A percentile compares a stretch with the other conserved stretches of the same genome.
Conservation (phyloP, 1,140 invertebrate genomes). For the Apocrypta bakeri region DNA sequence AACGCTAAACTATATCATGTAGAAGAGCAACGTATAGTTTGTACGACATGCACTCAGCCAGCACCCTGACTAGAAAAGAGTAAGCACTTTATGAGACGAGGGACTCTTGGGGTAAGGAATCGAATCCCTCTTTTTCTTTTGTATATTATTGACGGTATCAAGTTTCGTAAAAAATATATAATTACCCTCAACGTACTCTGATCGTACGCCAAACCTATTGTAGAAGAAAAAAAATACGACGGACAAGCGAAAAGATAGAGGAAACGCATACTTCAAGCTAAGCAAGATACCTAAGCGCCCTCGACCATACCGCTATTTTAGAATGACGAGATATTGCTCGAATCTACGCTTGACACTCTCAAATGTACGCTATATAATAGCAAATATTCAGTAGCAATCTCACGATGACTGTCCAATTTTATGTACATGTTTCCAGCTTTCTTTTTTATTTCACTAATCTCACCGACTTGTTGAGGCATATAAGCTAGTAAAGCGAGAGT, state of each 20-base stretch:
- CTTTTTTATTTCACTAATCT: neutral
- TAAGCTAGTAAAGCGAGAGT: too few relatives aligned
- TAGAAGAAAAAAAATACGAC: conserved; percentile 15
- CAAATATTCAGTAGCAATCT: too few relatives aligned
- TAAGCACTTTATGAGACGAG: conserved; percentile 29
- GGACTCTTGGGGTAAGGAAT: neutral
- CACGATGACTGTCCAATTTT: too few relatives aligned
- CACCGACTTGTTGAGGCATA: neutral
- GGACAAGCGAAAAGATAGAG: neutral
- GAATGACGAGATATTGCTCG: conserved; percentile 8
- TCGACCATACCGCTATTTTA: neutral
- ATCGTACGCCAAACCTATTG: conserved; percentile 35
- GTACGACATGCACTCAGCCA: too few relatives aligned
- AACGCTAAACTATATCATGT: too few relatives aligned
- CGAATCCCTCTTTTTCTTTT: neutral
- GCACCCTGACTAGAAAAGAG: neutral
- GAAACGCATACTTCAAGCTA: neutral
- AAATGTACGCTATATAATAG: too few relatives aligned
- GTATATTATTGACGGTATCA: too few relatives aligned
- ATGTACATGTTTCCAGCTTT: neutral
- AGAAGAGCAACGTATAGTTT: too few relatives aligned
- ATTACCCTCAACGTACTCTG: conserved; percentile 15
- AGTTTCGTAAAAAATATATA: conserved; percentile 46
- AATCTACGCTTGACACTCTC: too few relatives aligned
- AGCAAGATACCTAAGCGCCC: conserved; percentile 25